Base-by-base conservation (phyloP, 2,888 invertebrate genomes). In the Clunio marinus region DNA sequence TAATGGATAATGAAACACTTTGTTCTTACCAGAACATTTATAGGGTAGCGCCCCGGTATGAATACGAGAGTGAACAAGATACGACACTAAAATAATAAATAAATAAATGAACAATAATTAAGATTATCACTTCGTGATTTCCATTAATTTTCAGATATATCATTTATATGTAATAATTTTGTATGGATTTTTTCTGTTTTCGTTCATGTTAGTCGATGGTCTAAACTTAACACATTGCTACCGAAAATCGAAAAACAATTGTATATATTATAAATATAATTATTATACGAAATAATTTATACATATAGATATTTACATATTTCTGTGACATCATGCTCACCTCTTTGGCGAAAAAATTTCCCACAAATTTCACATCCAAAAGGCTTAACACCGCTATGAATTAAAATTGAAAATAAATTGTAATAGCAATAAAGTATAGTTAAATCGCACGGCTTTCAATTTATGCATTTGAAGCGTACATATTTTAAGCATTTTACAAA, bases 301-400 rank as follows among this genome's bases (percentile, higher is more conserved):
- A n/a, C n/a, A n/a, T n/a, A n/a, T n/a, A n/a, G n/a, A n/a, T n/a
- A 17, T 8, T 45, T 17, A 45, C 5, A n/a, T 15, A 45, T 45
- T 15, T 45, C 4, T 45, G n/a, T 17, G n/a, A n/a, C 25, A 58
- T 27, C 27, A 24, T 13, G 20, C 0, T 91, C 91, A 13, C 93
- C 91, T 69, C 92, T 80, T 76, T 93, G 93, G 7, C 93, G 84
- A 75, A 93, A 93, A 75, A 89, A 87, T 83, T 93, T 93, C 10
- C 92, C 92, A 76, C 93, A 93, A 60, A 88, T 88, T 82, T 92
- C 91, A 77, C 93, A 93, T 32, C 88, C 87, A 74, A 91, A 93
- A 2, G 92, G 92, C 73, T 91, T 88, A 76, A 92, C 92, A 1
- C 93, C 92, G 0, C 89, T 89, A 76, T 89, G 2, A 55, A 57